Conservation (phyloP, 2,113 vertebrate genomes). For the Lipophrys pholis region DNA sequence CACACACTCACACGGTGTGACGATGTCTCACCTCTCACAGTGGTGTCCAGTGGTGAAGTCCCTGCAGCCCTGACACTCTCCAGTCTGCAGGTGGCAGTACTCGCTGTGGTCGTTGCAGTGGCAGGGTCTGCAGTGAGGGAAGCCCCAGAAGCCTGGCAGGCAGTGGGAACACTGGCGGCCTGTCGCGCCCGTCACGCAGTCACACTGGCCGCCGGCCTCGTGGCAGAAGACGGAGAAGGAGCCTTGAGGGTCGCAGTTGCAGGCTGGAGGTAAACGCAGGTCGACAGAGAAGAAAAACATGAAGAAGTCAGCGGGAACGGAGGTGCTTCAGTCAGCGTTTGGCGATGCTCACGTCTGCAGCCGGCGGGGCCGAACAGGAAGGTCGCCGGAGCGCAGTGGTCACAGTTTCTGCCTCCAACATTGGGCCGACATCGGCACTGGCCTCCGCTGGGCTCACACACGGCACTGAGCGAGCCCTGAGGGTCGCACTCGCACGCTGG, state of each 20-base stretch:
- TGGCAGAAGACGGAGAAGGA: constrained; percentile 88
- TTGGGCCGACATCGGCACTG: constrained; percentile 93
- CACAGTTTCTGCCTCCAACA: constrained; percentile 89
- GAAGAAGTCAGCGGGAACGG: too few species aligned
- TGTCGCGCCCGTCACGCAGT: constrained; percentile 87
- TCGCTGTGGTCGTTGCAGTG: constrained; percentile 93
- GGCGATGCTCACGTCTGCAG: constrained; percentile 88
- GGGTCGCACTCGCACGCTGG: constrained; percentile 93
- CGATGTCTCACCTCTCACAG: constrained; percentile 89
- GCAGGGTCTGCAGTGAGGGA: constrained; percentile 91
- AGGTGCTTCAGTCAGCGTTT: too few species aligned
- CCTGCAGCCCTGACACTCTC: constrained; percentile 90
- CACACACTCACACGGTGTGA: too few species aligned
- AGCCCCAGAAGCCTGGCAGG: constrained; percentile 92
- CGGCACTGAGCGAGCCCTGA: constrained; percentile 90
- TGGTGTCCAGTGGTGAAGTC: constrained; percentile 89
- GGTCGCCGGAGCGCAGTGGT: constrained; percentile 89
- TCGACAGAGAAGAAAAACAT: too few species aligned
- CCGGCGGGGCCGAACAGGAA: constrained; percentile 90
- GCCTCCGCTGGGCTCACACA: constrained; percentile 91
- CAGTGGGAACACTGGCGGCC: constrained; percentile 92
- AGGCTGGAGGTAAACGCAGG: constrained; percentile 84
- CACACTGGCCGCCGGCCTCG: constrained; percentile 89
- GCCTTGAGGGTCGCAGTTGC: constrained; percentile 88
- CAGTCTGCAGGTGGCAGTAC: constrained; percentile 86